Evolutionary conservation across 2,888 invertebrate genomes (phyloP).

Genomic region (Euspilapteryx auroguttella): DNA sequence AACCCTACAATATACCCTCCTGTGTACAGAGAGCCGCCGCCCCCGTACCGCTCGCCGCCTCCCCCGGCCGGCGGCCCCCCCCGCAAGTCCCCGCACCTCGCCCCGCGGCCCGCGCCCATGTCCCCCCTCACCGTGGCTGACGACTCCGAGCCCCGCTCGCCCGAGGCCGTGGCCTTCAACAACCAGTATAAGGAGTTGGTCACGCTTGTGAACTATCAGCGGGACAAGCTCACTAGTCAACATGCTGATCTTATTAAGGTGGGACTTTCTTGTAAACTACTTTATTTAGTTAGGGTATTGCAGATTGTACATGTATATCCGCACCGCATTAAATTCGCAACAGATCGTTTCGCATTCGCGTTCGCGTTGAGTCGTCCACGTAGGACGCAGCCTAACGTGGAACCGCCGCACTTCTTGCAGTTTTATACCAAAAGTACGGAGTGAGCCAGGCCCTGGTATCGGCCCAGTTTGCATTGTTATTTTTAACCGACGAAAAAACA

Average conservation of each 20-base stretch:
- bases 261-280: conserved; percentile 8
- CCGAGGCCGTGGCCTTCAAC: conserved; percentile 71
- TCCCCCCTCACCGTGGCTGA: conserved; percentile 36
- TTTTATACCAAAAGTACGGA: too few species aligned
- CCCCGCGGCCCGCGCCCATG: conserved; percentile 38
- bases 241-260: conserved; percentile 91
- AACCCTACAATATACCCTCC: too few species aligned
- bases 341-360: too few species aligned
- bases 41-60: conserved; percentile 52
- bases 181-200: conserved; percentile 82
- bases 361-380: too few species aligned
- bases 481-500: too few species aligned
- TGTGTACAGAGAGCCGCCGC: conserved; percentile 51
- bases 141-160: conserved; percentile 22
- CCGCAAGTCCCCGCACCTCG: conserved; percentile 41
- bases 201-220: conserved; percentile 86
- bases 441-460: too few species aligned
- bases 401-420: too few species aligned
- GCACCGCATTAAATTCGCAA: too few species aligned
- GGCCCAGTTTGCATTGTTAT: too few species aligned
- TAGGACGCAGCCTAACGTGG: too few species aligned
- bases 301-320: too few species aligned
- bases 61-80: conserved; percentile 37
- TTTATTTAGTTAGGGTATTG: too few species aligned
- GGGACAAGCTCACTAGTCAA: conserved; percentile 86